Percentiles rank a stretch among this genome's conserved stretches.
Evolutionary conservation across 2,113 vertebrate genomes (phyloP).

Genomic region (Percopsis transmontana): DNA sequence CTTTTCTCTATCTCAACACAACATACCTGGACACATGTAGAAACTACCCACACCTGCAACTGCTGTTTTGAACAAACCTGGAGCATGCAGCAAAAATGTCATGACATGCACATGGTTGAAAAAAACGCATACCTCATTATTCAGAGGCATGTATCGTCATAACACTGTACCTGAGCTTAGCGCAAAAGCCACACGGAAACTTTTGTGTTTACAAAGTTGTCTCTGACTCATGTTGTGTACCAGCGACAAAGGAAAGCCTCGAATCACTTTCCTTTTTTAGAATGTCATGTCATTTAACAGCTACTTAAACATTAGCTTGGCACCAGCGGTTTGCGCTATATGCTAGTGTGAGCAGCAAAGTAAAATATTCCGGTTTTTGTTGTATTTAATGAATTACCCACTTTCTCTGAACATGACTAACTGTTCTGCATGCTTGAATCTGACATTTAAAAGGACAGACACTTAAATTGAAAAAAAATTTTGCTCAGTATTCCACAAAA

Average conservation of each 20-base stretch:
- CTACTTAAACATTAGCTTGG: constrained; percentile 33
- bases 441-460: constrained; percentile 56
- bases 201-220: background rate
- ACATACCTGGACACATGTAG: constrained; percentile 8
- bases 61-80: constrained; percentile 35
- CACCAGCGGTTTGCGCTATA: constrained; percentile 10
- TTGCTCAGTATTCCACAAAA: constrained; percentile 34
- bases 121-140: constrained; percentile 26
- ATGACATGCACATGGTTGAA: constrained; percentile 49
- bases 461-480: constrained; percentile 35
- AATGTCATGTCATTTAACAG: constrained; percentile 43
- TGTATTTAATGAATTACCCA: constrained; percentile 34
- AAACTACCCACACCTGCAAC: constrained; percentile 56
- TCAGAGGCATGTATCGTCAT: constrained; percentile 32
- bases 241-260: constrained; percentile 8
- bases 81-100: constrained; percentile 45
- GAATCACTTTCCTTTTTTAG: constrained; percentile 20
- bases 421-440: constrained; percentile 20
- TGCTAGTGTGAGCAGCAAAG: constrained; percentile 38
- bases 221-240: constrained; percentile 5
- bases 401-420: constrained; percentile 8
- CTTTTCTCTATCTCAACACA: constrained; percentile 20
- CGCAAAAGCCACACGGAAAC: constrained; percentile 22
- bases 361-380: constrained; percentile 31
- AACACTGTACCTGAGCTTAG: constrained; percentile 41